Conservation (phyloP, 2,797 vertebrate species). For the Brachyrhaphis roseni region DNA sequence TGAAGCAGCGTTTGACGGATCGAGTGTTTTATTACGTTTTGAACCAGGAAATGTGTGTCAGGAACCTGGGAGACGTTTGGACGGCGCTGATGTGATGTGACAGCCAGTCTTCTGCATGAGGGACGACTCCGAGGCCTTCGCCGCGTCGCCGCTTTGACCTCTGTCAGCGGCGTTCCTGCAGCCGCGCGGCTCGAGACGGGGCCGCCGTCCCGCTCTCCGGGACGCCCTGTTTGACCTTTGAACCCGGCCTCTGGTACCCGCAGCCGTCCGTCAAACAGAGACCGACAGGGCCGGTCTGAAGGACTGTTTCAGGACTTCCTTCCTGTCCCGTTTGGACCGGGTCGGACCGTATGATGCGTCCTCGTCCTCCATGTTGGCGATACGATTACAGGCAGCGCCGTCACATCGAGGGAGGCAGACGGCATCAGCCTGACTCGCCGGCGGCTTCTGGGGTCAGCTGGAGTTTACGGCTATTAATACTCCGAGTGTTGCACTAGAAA, state of each 20-base stretch:
- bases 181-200: neutral
- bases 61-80: slow-evolving; percentile 26
- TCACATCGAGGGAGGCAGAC: slow-evolving; percentile 46
- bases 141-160: slow-evolving; percentile 34
- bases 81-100: slow-evolving; percentile 37
- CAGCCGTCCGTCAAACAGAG: slow-evolving; percentile 22
- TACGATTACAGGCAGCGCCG: slow-evolving; percentile 51
- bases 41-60: slow-evolving; percentile 34
- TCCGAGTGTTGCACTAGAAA: slow-evolving; percentile 17
- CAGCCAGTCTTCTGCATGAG: slow-evolving; percentile 33
- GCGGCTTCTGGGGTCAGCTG: slow-evolving; percentile 55
- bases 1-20: neutral
- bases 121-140: slow-evolving; percentile 44
- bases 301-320: slow-evolving; percentile 28
- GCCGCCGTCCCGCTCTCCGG: slow-evolving; percentile 12
- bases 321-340: slow-evolving; percentile 51
- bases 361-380: slow-evolving; percentile 32
- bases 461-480: slow-evolving; percentile 74
- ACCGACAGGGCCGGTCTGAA: slow-evolving; percentile 44
- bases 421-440: slow-evolving; percentile 55
- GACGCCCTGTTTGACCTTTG: slow-evolving; percentile 29
- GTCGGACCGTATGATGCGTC: slow-evolving; percentile 10
- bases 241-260: slow-evolving; percentile 25
- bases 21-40: neutral
- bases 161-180: slow-evolving; percentile 21